Evolutionary conservation across 2,888 invertebrate genomes (phyloP), one percentile per base, ranked within the genome.

Genomic region (Tetropium fuscum): DNA sequence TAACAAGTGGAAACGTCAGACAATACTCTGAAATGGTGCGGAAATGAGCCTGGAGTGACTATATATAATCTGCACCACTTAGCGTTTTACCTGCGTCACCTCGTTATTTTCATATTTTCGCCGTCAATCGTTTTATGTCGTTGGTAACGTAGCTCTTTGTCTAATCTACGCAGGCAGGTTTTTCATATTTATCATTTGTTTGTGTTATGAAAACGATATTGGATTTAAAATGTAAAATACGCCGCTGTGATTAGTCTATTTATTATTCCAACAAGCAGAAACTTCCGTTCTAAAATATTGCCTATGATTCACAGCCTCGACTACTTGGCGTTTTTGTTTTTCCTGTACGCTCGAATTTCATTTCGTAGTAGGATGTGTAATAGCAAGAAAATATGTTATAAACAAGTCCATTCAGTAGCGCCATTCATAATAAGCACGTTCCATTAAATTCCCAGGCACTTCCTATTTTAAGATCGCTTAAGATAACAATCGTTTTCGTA

Each of bases 11-110:
- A 66, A 63, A 60, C 51, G 53, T 44, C 63, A 68, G n/a, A n/a
- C 72, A 70, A 70, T 70, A 63, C 66, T 71, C 62, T 48, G 51
- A 73, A 74, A 76, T 74, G 71, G 74, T 49, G 60, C 71, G 75
- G 75, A 76, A 74, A 76, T 76, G 62, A 60, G 51, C 55, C 25
- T 51, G 40, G 62, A 62, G 62, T 62, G 58, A 48, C 44, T 61
- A n/a, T n/a, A n/a, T n/a, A n/a, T n/a, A n/a, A n/a, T n/a, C n/a
- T n/a, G n/a, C 38, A 41, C 53, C 58, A 58, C 62, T 58, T 57
- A 60, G 49, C 18, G 30, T 27, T 34, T 44, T 25, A 45, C 38
- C 45, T 41, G 38, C 40, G 41, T 48, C 48, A 36, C 48, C 51
- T 51, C 27, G 18, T 51, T 51, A 51, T 51, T 51, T 51, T 40